Evolutionary conservation across 2,888 invertebrate species (phyloP), one percentile per base, ranked within the genome.

Genomic region (Microplitis manilae): DNA sequence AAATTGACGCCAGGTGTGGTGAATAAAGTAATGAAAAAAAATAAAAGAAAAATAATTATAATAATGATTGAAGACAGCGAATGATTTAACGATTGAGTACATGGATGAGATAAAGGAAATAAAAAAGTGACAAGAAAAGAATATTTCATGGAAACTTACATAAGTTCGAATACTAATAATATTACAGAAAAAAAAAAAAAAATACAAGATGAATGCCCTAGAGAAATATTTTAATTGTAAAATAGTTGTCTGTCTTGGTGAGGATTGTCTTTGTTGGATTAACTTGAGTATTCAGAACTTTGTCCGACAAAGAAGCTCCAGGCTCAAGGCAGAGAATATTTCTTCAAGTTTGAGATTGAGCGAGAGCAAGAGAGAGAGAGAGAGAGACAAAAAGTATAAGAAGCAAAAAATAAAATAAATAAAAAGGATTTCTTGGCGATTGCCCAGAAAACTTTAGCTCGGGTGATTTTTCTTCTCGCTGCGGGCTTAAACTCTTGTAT

Each of bases 201-300:
- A 64, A 68, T 62, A 61, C 61, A 62, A 78, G 77, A 30, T 30
- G 30, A 74, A 79, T 77, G 62, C 76, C 75, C 61, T 61, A 13
- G 74, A 41, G 75, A 79, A 80, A 81, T 80, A 83, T 83, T 84
- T 84, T 84, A 84, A 83, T 84, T 82, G 84, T 81, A 80, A 83
- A 84, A 79, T 77, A 80, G 80, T 79, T 79, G 81, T 75, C 68
- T 74, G 77, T 72, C 76, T 62, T 72, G 41, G 60, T 38, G 62
- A 41, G 76, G 75, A 80, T 82, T 81, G 81, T 81, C 79, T 79
- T 59, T 74, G 72, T 73, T 75, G 76, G 78, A 82, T 81, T 80
- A 79, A 81, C 79, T 79, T 79, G 70, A 71, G 79, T 77, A 80
- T 82, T 79, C 81, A 78, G 77, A 79, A 76, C 68, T 79, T 73